Conservation (phyloP, 2,113 vertebrate genomes). For the Nerophis ophidion region DNA sequence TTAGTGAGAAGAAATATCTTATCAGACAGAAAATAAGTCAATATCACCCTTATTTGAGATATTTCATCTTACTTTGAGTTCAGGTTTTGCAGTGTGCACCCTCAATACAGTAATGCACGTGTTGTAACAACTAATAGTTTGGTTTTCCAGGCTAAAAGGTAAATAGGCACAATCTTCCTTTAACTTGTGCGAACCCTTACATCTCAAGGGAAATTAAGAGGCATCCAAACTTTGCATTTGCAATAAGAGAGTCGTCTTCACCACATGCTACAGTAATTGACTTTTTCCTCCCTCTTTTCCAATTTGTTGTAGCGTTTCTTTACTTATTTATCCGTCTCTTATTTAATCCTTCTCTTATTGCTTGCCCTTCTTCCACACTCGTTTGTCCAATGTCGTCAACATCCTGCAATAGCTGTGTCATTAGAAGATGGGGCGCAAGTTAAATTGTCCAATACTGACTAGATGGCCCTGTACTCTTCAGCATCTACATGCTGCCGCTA, state of each 20-base stretch:
- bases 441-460: constrained; percentile 13
- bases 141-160: not conserved
- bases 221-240: not conserved
- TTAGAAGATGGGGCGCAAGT: constrained; percentile 23
- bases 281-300: not conserved
- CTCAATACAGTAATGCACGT: too few relatives aligned
- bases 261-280: too few relatives aligned
- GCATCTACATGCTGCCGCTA: too few relatives aligned
- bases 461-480: too few relatives aligned
- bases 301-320: not conserved
- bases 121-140: too few relatives aligned
- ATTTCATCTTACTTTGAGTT: too few relatives aligned
- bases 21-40: too few relatives aligned
- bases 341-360: constrained; percentile 3
- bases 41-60: too few relatives aligned
- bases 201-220: not conserved
- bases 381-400: constrained; percentile 48
- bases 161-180: not conserved
- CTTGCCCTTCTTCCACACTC: constrained; percentile 29
- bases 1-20: too few relatives aligned
- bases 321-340: not conserved
- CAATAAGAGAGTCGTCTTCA: not conserved
- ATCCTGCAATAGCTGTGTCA: constrained; percentile 20
- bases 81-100: too few relatives aligned
- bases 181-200: not conserved